Evolutionary conservation across 2,888 invertebrate genomes (phyloP), one percentile per base, ranked within the genome.

Genomic region (Agonopterix heracliana): DNA sequence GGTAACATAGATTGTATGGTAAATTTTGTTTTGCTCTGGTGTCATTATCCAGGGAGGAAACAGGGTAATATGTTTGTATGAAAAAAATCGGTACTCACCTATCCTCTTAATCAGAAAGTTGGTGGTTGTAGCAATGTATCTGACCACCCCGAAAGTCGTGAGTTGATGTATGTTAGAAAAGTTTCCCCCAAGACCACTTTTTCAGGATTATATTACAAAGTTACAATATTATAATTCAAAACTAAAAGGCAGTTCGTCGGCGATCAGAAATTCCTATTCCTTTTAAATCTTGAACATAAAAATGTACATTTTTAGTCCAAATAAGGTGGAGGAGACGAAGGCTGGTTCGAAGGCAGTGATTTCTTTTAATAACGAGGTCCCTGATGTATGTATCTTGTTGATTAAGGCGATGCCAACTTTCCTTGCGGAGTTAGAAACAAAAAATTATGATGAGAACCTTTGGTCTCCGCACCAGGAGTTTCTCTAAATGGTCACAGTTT

Each of bases 401-500:
- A 68, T 68, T 81, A 86, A 77, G 84, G 83, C 64, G 50, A 81
- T 50, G 68, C 54, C 84, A 79, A 79, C 83, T 83, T 85, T 83
- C 85, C 85, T 80, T 85, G 73, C 74, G 49, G 66, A 78, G 80
- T 79, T 83, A 81, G 82, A 77, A 61, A 69, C 67, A 81, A 84
- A 82, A 85, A 81, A 41, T 41, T n/a, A 41, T n/a, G 53, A 41
- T 41, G 12, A 41, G 41, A 41, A n/a, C n/a, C 41, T 13, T n/a
- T 26, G 5, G 26, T 26, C 26, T 26, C 26, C 26, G 38, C 11
- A 38, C n/a, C 38, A 10, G 38, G 38, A 10, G 38, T 38, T 10
- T 38, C 38, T 7, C 11, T 41, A 50, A 48, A 45, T 48, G 45
- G 51, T 38, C 38, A 47, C 12, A 38, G 42, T 36, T 48, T 11